Percentiles rank a stretch among this genome's conserved stretches.
phyloP scores from a whole-genome alignment of 2,888 invertebrate species.

The Idaea aversata region DNA sequence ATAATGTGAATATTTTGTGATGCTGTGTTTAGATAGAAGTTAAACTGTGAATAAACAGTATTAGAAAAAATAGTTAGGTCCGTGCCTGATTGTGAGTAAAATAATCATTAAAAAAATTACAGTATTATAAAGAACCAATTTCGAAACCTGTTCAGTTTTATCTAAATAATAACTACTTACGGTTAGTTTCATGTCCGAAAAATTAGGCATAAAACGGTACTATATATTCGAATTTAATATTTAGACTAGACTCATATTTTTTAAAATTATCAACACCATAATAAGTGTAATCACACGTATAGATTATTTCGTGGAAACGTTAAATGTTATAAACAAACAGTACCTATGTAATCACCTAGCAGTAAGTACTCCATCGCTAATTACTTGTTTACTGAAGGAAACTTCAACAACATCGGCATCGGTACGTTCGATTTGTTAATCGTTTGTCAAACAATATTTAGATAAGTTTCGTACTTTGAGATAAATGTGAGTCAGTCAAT shows the following conservation, averaged over 20 bases:
- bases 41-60: neutral
- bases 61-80: neutral
- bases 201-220: neutral
- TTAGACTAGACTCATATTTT: neutral
- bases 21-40: neutral
- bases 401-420: slow-evolving; percentile 44
- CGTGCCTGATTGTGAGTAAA: neutral
- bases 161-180: too few relatives aligned
- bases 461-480: slow-evolving; percentile 29
- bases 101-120: too few relatives aligned
- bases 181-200: neutral
- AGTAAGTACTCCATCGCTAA: slow-evolving; percentile 41
- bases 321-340: slow-evolving; percentile 33
- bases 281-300: slow-evolving; percentile 22
- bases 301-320: slow-evolving; percentile 37
- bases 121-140: too few relatives aligned
- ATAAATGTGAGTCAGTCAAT: slow-evolving; percentile 9
- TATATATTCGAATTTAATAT: neutral
- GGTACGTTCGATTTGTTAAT: slow-evolving; percentile 41
- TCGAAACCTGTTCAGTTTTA: too few relatives aligned
- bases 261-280: neutral
- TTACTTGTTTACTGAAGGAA: slow-evolving; percentile 55
- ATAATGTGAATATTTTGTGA: neutral
- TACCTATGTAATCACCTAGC: slow-evolving; percentile 30
- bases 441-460: slow-evolving; percentile 42